Base-by-base conservation (phyloP, 2,888 invertebrate genomes). In the Pogonocherus hispidulus region DNA sequence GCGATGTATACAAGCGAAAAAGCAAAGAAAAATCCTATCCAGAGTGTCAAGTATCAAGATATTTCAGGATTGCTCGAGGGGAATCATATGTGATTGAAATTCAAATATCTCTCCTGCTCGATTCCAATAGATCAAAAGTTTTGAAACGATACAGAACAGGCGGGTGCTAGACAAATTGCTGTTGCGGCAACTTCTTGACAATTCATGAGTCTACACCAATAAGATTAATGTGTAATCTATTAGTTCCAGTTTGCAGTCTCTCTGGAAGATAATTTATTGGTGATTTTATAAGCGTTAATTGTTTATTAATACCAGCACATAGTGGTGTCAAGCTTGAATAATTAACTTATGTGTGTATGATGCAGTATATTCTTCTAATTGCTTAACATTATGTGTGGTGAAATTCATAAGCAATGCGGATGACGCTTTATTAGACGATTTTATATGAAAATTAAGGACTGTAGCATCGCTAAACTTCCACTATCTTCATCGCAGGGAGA, bases 61-160 rank as follows among this genome's bases (percentile, higher is more conserved):
- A 76, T 71, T 76, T 73, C 70, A 63, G 66, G 71, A 57, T 69
- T 63, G 66, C 74, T 76, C 76, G 32, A 69, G 59, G 68, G 71
- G 69, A 73, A 73, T 73, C 71, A 68, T 52, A 69, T 69, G 69
- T 73, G 72, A 77, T 77, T 77, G 78, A 77, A 76, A 77, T 77
- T 77, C 76, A 77, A 74, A 75, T 77, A 70, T 68, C 69, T n/a
- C n/a, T 60, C 57, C 67, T 69, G 69, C 22, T 46, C 72, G 69
- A 59, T 67, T 74, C 64, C 71, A 70, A 72, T 72, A 55, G 72
- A 67, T 67, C 69, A 69, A 74, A 76, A 76, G 27, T 65, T 41
- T 32, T 18, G 59, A 59, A 27, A 20, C 41, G 46, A 19, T 49
- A 56, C 20, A 35, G 56, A 64, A 56, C 22, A 32, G 49, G 56